phyloP scores from a whole-genome alignment of 1,140 invertebrate species.

The Asobara japonica region DNA sequence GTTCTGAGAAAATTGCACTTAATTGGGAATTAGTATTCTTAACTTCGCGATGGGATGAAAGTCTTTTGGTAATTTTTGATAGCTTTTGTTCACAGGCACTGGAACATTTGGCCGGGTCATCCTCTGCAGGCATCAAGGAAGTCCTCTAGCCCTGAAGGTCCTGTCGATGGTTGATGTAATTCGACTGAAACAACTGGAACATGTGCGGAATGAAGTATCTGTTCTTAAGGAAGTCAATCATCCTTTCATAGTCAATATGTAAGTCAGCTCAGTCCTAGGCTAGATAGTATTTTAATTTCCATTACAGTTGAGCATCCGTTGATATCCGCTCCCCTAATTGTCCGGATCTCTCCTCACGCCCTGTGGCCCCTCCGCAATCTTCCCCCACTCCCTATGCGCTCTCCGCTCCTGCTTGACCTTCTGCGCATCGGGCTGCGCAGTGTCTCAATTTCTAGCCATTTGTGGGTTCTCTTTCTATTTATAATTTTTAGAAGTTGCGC shows the following conservation, averaged over 20 bases:
- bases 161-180: conserved; percentile 92
- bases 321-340: too few species aligned
- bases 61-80: not conserved
- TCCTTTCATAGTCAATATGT: conserved; percentile 96
- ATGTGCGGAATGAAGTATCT: conserved; percentile 94
- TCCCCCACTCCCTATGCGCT: too few species aligned
- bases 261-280: conserved; percentile 66
- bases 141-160: conserved; percentile 83
- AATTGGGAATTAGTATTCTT: too few species aligned
- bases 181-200: conserved; percentile 91
- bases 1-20: not conserved
- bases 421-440: too few species aligned
- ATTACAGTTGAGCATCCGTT: too few species aligned
- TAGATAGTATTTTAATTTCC: not conserved
- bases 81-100: conserved; percentile 76
- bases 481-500: too few species aligned
- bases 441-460: too few species aligned
- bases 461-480: too few species aligned
- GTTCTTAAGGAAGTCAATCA: conserved; percentile 89
- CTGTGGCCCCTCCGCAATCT: too few species aligned
- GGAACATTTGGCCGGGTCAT: conserved; percentile 94
- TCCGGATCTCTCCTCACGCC: too few species aligned
- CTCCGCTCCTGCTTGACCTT: too few species aligned
- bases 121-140: conserved; percentile 81
- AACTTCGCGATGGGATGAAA: not conserved